Evolutionary conservation across 2,113 vertebrate genomes (phyloP), one percentile per base, ranked within the genome.

Genomic region (Steatornis caripensis): DNA sequence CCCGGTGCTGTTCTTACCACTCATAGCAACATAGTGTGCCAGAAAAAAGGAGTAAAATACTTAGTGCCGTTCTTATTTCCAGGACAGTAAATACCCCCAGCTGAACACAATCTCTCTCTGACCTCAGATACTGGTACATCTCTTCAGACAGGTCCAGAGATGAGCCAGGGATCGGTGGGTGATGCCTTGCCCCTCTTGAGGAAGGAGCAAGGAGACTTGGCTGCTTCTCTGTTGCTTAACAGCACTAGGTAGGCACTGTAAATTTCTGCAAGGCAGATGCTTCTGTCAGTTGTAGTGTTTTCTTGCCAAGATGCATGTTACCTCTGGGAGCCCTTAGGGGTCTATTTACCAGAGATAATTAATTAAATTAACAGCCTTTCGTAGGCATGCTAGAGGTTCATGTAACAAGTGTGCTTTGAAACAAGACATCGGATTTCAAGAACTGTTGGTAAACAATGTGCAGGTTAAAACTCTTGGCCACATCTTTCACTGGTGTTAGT

Each of bases 311-410:
- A 95, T 43, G 23, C 53, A 41, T 82, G 36, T 93, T 93, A 82
- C 95, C 90, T 89, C 72, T 89, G 92, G 85, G 53, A 97, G 49
- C 91, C 87, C 96, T 95, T 75, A 62, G 83, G 96, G 95, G 57
- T 82, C 93, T 80, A 57, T 96, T 98, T 96, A 96, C 46, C 54
- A 16, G 90, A 69, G 84, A 68, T 89, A 96, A 96, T 98, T 97
- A 94, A 94, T 97, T 97, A 93, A 97, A 97, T 96, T 95, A 97
- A 91, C 87, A 95, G 83, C 23, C 70, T 97, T 96, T 94, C 60
- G 49, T 90, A 94, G 84, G 90, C 29, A 2, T n/a, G 57, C 68
- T 96, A 81, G 79, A 94, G 89, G 95, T 66, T 86, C 41, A 20
- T 53, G n/a, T 87, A 95, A 88, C 43, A 60, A 97, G 90, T 60